These are phyloP conservation scores for Zele albiditarsus DNA, from an alignment of 2,888 invertebrate genomes.

Conservation along the genomic window DNA sequence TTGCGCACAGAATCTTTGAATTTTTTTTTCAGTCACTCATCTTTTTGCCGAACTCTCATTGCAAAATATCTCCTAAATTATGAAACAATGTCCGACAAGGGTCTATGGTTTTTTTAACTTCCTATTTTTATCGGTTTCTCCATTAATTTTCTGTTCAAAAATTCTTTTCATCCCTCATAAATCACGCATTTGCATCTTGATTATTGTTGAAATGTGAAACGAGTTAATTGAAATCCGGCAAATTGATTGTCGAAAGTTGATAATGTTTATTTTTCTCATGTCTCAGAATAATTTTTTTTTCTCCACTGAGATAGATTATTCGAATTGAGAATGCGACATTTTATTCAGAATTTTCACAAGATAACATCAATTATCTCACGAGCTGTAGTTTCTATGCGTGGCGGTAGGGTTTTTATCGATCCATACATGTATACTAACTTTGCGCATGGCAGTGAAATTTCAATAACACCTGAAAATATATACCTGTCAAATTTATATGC, in stretches of 20 bases:
- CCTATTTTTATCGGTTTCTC: slow-evolving; percentile 18
- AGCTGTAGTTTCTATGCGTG: too few relatives aligned
- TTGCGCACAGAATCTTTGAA: slow-evolving; percentile 15
- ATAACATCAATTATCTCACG: too few relatives aligned
- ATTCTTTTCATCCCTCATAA: slow-evolving; percentile 21
- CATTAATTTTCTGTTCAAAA: not conserved
- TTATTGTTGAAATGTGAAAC: slow-evolving; percentile 45
- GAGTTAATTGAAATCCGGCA: slow-evolving; percentile 42
- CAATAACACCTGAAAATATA: not conserved
- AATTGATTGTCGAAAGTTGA: not conserved
- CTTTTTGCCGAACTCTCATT: slow-evolving; percentile 4
- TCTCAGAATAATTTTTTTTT: not conserved
- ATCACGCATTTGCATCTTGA: slow-evolving; percentile 44
- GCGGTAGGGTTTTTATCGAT: too few relatives aligned
- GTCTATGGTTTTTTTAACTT: slow-evolving; percentile 14
- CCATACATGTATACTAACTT: too few relatives aligned
- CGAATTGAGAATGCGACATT: not conserved
- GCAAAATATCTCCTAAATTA: slow-evolving; percentile 32
- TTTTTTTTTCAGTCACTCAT: slow-evolving; percentile 25
- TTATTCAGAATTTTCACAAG: too few relatives aligned
- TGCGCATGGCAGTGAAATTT: slow-evolving; percentile 4
- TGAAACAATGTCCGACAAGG: slow-evolving; percentile 23
- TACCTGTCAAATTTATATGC: not conserved
- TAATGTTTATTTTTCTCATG: not conserved
- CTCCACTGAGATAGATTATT: not conserved